A percentile compares a stretch with the other conserved stretches of the same genome.
Evolutionary conservation across 1,140 invertebrate genomes (phyloP).

Genomic region (Drusus annulatus): DNA sequence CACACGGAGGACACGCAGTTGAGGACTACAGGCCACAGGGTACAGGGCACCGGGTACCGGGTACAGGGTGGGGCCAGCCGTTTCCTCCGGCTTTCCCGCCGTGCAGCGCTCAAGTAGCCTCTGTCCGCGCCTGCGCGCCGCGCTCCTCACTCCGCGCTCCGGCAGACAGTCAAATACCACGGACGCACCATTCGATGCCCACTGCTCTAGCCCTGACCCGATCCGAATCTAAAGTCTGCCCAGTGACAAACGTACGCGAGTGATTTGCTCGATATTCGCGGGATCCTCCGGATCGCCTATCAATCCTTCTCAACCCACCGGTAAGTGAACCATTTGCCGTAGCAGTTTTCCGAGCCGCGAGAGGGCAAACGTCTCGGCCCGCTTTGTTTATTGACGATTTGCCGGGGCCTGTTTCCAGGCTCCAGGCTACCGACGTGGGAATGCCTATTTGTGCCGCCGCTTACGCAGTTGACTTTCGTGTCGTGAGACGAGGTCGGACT

Average conservation of each 20-base stretch:
- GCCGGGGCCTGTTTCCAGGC: slow-evolving; percentile 3
- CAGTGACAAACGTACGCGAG: slow-evolving; percentile 3
- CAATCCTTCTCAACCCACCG: not conserved
- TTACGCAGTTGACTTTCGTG: slow-evolving; percentile 20
- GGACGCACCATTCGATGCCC: not conserved
- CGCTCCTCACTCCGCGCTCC: not conserved
- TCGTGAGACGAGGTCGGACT: not conserved
- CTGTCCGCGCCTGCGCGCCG: slow-evolving; percentile 6
- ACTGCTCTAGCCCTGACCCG: slow-evolving; percentile 8
- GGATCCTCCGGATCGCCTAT: not conserved
- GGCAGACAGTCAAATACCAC: not conserved
- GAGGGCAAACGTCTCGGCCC: not conserved
- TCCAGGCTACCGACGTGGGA: not conserved
- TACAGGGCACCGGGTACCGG: not conserved
- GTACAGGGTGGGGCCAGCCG: slow-evolving; percentile 27
- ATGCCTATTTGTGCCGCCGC: not conserved
- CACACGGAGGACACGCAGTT: too few relatives aligned
- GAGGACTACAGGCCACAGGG: too few relatives aligned
- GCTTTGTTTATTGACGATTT: slow-evolving; percentile 34
- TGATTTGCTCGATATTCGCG: slow-evolving; percentile 11
- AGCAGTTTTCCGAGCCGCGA: not conserved
- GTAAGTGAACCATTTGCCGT: not conserved
- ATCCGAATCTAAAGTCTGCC: slow-evolving; percentile 7
- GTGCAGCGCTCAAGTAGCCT: slow-evolving; percentile 9
- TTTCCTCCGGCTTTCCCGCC: slow-evolving; percentile 27